Percentiles rank a stretch among this genome's conserved stretches.
These are phyloP conservation scores for Rhynchotus rufescens DNA, from an alignment of 2,797 vertebrate species.

Conservation along the genomic window DNA sequence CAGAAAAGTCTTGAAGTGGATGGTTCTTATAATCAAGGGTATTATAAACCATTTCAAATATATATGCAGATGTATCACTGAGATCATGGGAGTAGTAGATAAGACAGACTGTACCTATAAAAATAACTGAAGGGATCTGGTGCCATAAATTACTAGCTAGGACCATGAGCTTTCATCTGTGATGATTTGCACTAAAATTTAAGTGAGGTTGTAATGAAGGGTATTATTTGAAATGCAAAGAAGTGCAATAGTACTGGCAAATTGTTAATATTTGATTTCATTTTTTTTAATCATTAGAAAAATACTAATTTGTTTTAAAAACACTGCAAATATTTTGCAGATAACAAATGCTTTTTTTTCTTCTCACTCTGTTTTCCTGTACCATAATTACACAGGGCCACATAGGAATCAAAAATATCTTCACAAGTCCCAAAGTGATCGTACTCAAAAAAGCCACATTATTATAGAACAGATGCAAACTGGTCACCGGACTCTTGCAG, in stretches of 20 bases:
- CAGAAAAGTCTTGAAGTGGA: not conserved
- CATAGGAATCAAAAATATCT: not conserved
- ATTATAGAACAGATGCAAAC: not conserved
- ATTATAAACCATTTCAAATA: not conserved
- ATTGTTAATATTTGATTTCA: not conserved
- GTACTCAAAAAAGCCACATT: not conserved
- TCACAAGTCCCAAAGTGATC: not conserved
- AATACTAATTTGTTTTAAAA: not conserved
- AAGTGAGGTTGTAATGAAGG: not conserved
- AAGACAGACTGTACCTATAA: not conserved
- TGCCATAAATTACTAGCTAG: not conserved
- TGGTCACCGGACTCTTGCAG: not conserved
- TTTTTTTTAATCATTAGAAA: not conserved
- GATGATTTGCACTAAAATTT: not conserved
- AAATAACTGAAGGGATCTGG: not conserved
- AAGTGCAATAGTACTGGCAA: not conserved
- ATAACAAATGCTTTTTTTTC: not conserved
- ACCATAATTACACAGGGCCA: not conserved
- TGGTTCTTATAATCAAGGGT: not conserved
- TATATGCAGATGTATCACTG: not conserved
- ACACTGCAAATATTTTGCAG: not conserved
- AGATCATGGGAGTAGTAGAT: not conserved
- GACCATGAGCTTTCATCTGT: not conserved
- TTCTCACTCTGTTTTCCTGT: not conserved
- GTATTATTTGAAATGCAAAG: not conserved